Base-by-base conservation (phyloP, 2,797 vertebrate genomes). In the Selene dorsalis region DNA sequence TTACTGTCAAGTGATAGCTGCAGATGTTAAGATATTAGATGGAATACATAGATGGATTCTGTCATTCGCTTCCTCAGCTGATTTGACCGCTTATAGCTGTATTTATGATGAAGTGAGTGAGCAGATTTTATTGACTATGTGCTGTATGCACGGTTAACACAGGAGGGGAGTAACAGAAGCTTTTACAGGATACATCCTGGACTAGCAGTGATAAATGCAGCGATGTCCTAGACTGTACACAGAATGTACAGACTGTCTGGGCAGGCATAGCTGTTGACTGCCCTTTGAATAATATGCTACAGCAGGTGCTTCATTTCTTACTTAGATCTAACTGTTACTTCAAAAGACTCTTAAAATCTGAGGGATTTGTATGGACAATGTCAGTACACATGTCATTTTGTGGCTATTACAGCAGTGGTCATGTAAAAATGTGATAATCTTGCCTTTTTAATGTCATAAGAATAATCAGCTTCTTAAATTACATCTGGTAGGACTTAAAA, bases 11-110 rank as follows among this genome's bases (percentile, higher is more conserved):
- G 77, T 13, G 16, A 64, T 20, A 14, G 48, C 57, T 47, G 62
- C 24, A 73, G 26, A 83, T 75, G 45, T 71, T 10, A 10, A 55
- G 30, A 73, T 69, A 45, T 82, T 16, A 62, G 30, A 59, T 47
- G 2, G 18, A 2, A 41, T 17, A 62, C 24, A 60, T 18, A 1
- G 22, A 9, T 22, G 43, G 3, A 28, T 59, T 79, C 8, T 63
- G 10, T 55, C 57, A 58, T 69, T 69, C 39, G 30, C n/a, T 48
- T 69, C 59, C 63, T 35, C 2, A 62, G 30, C 47, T 57, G 28
- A 30, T 56, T 79, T 59, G 26, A 28, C 59, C n/a, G 30, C 17
- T 39, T 32, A 6, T 56, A 6, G 1, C 4, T 24, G 32, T 41
- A 28, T 69, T 63, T 79, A 39, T 61, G 48, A 38, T 39, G 22